These are phyloP conservation scores for Rallus limicola DNA, from an alignment of 2,113 vertebrate species.

Conservation along the genomic window DNA sequence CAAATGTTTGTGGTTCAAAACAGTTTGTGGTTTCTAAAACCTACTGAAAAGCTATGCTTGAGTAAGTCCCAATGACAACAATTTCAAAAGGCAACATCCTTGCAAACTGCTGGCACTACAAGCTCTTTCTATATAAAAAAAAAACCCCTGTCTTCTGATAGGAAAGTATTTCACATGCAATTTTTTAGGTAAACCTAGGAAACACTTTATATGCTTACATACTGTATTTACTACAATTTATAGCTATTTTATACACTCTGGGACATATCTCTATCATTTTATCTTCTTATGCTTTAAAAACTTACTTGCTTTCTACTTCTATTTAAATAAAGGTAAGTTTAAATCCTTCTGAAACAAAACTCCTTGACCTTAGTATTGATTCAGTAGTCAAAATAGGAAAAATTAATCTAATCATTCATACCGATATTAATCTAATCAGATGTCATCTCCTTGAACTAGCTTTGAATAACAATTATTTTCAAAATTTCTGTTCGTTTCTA, in stretches of 20 bases:
- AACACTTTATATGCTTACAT: neutral
- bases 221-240: neutral
- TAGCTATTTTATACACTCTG: neutral
- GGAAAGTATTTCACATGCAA: neutral
- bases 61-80: neutral
- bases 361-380: neutral
- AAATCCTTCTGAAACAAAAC: neutral
- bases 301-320: neutral
- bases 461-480: conserved; percentile 62
- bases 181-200: neutral
- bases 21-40: neutral
- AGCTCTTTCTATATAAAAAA: neutral
- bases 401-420: neutral
- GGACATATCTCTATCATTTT: neutral
- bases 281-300: neutral
- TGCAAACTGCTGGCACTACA: neutral
- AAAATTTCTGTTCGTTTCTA: conserved; percentile 25
- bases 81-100: neutral
- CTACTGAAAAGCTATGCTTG: rapidly evolving
- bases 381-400: neutral
- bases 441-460: neutral
- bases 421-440: conserved; percentile 4
- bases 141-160: neutral
- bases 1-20: neutral
- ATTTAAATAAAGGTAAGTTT: neutral